Conservation (phyloP, 2,888 invertebrate genomes). For the Branchinecta sandiegonensis region DNA sequence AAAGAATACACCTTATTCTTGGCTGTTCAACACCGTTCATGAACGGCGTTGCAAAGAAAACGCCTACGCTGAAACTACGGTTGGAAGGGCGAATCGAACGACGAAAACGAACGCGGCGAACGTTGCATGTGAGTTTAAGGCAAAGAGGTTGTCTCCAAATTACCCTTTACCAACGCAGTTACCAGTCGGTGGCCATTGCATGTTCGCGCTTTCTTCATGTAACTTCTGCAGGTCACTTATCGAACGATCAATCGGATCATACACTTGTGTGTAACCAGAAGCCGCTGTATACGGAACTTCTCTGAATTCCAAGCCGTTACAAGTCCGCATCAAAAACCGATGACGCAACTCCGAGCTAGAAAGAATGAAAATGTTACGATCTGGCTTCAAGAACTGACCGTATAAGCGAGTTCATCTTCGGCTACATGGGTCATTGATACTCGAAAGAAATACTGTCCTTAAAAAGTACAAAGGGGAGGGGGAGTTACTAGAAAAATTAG, state of each 20-base stretch:
- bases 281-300: conserved; percentile 20
- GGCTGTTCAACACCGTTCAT: no score
- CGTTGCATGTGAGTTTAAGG: neutral
- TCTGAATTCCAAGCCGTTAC: conserved; percentile 57
- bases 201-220: neutral
- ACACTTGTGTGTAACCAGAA: neutral
- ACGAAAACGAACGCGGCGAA: no score
- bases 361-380: neutral
- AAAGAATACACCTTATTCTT: neutral
- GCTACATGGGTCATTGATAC: no score
- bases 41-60: no score
- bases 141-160: neutral
- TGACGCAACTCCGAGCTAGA: conserved; percentile 31
- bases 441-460: no score
- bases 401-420: no score
- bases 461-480: no score
- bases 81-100: no score
- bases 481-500: no score
- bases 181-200: neutral
- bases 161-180: conserved; percentile 2
- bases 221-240: neutral
- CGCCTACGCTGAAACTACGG: no score
- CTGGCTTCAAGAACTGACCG: no score
- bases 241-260: neutral
- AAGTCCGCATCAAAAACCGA: conserved; percentile 57